phyloP scores from a whole-genome alignment of 2,888 invertebrate genomes.

The Subacronicta megacephala region DNA sequence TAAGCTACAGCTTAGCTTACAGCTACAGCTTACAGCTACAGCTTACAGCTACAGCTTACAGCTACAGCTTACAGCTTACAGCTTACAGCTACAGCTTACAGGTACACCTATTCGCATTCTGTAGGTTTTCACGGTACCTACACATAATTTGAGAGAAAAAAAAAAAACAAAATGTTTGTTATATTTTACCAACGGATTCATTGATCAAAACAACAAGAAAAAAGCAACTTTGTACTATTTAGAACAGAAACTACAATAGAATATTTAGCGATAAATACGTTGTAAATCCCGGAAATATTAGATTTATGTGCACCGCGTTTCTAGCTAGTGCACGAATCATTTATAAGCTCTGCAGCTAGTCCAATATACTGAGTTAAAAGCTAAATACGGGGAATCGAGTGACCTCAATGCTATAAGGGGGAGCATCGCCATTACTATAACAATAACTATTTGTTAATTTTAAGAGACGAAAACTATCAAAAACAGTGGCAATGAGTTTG shows the following conservation, averaged over 20 bases:
- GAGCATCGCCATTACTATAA: background rate
- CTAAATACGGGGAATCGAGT: slow-evolving; percentile 58
- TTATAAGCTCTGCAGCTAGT: slow-evolving; percentile 47
- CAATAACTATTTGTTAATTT: too few species aligned
- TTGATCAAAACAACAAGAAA: background rate
- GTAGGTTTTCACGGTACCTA: too few species aligned
- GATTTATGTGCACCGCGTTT: slow-evolving; percentile 38
- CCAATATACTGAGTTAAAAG: slow-evolving; percentile 46
- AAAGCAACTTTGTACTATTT: slow-evolving; percentile 9
- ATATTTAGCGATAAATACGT: slow-evolving; percentile 15
- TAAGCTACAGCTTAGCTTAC: too few species aligned
- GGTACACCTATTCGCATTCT: too few species aligned
- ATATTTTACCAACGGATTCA: too few species aligned
- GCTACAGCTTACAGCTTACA: too few species aligned
- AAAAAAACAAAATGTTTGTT: background rate
- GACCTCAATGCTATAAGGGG: slow-evolving; percentile 59
- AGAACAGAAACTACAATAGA: slow-evolving; percentile 22
- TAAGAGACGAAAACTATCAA: too few species aligned
- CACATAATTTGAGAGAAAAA: too few species aligned
- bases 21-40: too few species aligned
- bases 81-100: too few species aligned
- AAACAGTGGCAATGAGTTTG: too few species aligned
- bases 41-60: too few species aligned
- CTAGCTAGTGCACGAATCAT: slow-evolving; percentile 47
- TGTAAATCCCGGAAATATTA: slow-evolving; percentile 47